These are phyloP conservation scores for Cynoglossus semilaevis DNA, from an alignment of 2,113 vertebrate genomes.

Conservation along the genomic window DNA sequence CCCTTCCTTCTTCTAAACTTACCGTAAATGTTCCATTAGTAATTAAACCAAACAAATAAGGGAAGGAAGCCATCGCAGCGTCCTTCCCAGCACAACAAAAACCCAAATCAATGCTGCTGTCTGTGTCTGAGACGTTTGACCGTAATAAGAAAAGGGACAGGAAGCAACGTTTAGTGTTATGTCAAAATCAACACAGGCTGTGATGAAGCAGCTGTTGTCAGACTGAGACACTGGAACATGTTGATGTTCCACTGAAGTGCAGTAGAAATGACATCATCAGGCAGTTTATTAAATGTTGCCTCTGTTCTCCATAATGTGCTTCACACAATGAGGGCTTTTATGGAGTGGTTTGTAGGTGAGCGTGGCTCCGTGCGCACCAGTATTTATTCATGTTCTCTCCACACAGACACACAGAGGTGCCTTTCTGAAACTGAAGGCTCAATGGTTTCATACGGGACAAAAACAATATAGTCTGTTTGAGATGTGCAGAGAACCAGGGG, in stretches of 20 bases:
- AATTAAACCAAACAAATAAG: constrained; percentile 34
- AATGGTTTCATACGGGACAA: constrained; percentile 35
- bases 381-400: too few species aligned
- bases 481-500: constrained; percentile 56
- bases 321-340: background rate
- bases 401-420: too few species aligned
- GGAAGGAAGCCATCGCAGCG: constrained; percentile 10
- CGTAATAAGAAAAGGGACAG: constrained; percentile 43
- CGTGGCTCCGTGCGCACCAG: too few species aligned
- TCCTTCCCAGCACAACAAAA: constrained; percentile 29
- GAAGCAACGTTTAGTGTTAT: background rate
- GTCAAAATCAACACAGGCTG: too few species aligned
- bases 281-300: constrained; percentile 9
- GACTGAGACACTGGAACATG: constrained; percentile 11
- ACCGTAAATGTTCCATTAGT: constrained; percentile 28
- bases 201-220: too few species aligned
- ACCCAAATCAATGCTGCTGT: constrained; percentile 37
- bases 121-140: constrained; percentile 16
- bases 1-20: constrained; percentile 2
- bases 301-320: constrained; percentile 8
- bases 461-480: constrained; percentile 52
- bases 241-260: constrained; percentile 26
- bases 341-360: constrained; percentile 8
- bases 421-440: background rate
- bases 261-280: constrained; percentile 20